These are phyloP conservation scores for Clarias platycephalus DNA, from an alignment of 2,797 vertebrate species.

Conservation along the genomic window DNA sequence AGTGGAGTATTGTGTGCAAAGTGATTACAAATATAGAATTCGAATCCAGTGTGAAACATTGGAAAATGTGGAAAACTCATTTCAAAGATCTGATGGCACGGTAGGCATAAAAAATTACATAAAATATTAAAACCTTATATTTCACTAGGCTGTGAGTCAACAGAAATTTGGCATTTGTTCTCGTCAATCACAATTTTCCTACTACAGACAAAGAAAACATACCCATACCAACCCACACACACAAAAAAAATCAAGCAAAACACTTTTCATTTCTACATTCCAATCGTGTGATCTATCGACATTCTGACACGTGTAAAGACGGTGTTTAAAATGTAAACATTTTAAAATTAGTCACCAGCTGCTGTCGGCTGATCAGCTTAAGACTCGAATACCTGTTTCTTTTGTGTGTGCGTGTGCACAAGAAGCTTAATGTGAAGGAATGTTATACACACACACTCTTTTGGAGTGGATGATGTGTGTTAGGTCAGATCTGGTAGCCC, in stretches of 20 bases:
- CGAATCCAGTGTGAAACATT: too few relatives aligned
- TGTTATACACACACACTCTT: slow-evolving; percentile 1
- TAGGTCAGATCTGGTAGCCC: slow-evolving; percentile 39
- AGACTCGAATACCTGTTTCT: background rate
- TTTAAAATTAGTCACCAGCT: slow-evolving; percentile 12
- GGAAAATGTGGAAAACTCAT: too few relatives aligned
- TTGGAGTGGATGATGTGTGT: slow-evolving; percentile 17
- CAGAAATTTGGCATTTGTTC: background rate
- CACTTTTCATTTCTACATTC: slow-evolving; percentile 27
- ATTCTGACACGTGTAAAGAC: slow-evolving; percentile 23
- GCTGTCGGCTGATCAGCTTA: background rate
- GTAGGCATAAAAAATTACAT: too few relatives aligned
- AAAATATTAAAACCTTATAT: background rate
- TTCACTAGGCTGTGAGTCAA: slow-evolving; percentile 6
- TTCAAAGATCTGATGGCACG: too few relatives aligned
- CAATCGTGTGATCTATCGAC: slow-evolving; percentile 25
- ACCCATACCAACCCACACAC: background rate
- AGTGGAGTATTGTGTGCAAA: too few relatives aligned
- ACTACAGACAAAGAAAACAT: slow-evolving; percentile 40
- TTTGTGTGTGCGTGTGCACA: background rate
- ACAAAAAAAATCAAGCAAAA: slow-evolving; percentile 29
- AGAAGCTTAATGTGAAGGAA: slow-evolving; percentile 6
- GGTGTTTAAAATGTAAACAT: background rate
- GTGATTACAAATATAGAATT: too few relatives aligned
- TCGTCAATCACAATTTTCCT: slow-evolving; percentile 26